Conservation (phyloP, 2,797 vertebrate genomes). For the Anguilla obscura region DNA sequence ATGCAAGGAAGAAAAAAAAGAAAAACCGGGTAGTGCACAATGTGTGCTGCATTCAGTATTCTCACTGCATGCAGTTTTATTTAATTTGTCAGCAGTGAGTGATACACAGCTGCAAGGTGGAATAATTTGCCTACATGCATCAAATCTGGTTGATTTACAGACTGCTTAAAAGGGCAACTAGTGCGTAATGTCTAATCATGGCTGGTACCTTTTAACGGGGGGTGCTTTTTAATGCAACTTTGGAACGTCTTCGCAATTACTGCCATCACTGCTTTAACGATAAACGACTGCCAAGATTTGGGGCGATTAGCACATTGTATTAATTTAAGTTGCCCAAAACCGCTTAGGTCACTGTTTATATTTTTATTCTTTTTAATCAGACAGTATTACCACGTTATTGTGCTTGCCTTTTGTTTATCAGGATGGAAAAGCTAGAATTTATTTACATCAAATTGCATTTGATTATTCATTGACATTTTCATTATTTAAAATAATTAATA, state of each 20-base stretch:
- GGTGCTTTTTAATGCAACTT: neutral
- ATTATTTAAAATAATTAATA: neutral
- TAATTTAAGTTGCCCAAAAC: neutral
- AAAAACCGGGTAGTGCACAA: slow-evolving; percentile 67
- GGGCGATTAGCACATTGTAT: neutral
- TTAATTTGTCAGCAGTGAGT: slow-evolving; percentile 17
- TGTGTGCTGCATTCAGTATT: slow-evolving; percentile 66
- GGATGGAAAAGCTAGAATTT: neutral
- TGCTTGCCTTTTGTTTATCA: neutral
- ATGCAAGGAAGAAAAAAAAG: slow-evolving; percentile 26
- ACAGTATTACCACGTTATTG: neutral
- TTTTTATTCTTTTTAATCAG: neutral
- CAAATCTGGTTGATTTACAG: neutral
- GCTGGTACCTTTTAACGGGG: neutral
- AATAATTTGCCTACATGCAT: neutral
- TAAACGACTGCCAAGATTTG: neutral
- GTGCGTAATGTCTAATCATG: neutral
- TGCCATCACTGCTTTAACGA: slow-evolving; percentile 1
- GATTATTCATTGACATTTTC: neutral
- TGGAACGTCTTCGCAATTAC: neutral
- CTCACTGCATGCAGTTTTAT: slow-evolving; percentile 40
- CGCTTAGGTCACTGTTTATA: neutral
- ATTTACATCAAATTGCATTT: neutral
- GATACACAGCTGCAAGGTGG: neutral
- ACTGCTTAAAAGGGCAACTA: neutral